Evolutionary conservation across 2,113 vertebrate species (phyloP), one percentile per base, ranked within the genome.

Genomic region (Pseudolaguvia tuberculata): DNA sequence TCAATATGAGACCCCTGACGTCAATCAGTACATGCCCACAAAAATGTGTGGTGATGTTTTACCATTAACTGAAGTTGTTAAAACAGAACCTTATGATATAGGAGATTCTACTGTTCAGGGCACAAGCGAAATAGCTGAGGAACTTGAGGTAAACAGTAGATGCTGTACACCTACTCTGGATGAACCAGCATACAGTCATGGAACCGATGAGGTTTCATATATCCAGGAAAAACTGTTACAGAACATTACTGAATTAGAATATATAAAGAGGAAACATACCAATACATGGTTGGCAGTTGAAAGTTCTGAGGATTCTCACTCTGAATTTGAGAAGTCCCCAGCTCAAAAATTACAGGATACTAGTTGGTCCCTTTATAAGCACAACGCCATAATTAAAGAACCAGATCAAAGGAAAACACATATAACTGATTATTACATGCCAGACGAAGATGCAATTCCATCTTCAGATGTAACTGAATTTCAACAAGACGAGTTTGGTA

Each of bases 81-180:
- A 50, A 21, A 35, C 42, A 27, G 77, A 73, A 61, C 20, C 39
- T 55, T 14, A n/a, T 35, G 35, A 55, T 11, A 23, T 47, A 70
- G 53, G 11, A 2, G 42, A 55, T 15, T 47, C 25, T 52, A 4
- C 47, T 45, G 13, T 14, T 11, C 31, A 56, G 11, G 39, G 18
- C 23, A 14, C 17, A 58, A 25, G 23, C 57, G 1, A 73, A 53
- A 21, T 18, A 42, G 27, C 50, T 39, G 13, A n/a, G 21, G 57
- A 50, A 1, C 7, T 23, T 48, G 52, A 70, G 21, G 12, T 56
- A 3, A 68, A 61, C 17, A 66, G 70, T 25, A 81, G 20, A 79
- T 68, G 55, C 48, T 80, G 73, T 63, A 76, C 56, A 55, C 78
- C 72, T 25, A 53, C 72, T 56, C 73, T 67, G 6, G 75, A 82